A percentile compares a stretch with the other conserved stretches of the same genome.
Conservation (phyloP, 2,888 invertebrate species). For the Dynastes maya region DNA sequence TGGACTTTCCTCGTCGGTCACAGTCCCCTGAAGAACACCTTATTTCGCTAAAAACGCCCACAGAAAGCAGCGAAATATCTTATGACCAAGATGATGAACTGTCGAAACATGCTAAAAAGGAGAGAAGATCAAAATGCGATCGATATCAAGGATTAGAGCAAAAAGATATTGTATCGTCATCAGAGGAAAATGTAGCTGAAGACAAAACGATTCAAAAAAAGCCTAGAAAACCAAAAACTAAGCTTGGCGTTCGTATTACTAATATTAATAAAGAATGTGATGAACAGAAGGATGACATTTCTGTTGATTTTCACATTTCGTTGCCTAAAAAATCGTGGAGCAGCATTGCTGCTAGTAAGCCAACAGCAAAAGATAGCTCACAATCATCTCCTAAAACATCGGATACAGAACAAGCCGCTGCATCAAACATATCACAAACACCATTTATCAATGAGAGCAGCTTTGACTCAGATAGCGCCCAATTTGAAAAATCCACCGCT, state of each 20-base stretch:
- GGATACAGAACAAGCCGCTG: conserved; percentile 28
- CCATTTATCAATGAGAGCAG: conserved; percentile 49
- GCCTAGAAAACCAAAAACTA: conserved; percentile 67
- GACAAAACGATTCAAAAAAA: conserved; percentile 58
- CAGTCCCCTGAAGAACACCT: conserved; percentile 30
- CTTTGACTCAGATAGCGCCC: conserved; percentile 49
- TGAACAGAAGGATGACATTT: conserved; percentile 50
- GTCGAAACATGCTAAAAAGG: conserved; percentile 20
- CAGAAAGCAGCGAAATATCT: background rate
- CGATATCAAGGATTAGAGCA: conserved; percentile 54
- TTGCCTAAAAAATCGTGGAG: conserved; percentile 73
- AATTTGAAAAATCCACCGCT: background rate
- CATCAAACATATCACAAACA: conserved; percentile 44
- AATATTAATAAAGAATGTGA: conserved; percentile 55
- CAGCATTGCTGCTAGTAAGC: conserved; percentile 70
- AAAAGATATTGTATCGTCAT: conserved; percentile 55
- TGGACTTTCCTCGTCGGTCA: conserved; percentile 38
- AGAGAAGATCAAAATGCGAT: conserved; percentile 39
- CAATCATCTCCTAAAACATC: conserved; percentile 13
- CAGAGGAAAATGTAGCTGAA: conserved; percentile 53
- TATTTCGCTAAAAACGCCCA: conserved; percentile 36
- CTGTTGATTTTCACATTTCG: conserved; percentile 55
- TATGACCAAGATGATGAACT: conserved; percentile 25
- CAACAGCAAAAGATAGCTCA: conserved; percentile 58
- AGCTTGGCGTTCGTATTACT: conserved; percentile 67